These are phyloP conservation scores for Psilopsiagon aymara DNA, from an alignment of 2,113 vertebrate species.

Conservation along the genomic window DNA sequence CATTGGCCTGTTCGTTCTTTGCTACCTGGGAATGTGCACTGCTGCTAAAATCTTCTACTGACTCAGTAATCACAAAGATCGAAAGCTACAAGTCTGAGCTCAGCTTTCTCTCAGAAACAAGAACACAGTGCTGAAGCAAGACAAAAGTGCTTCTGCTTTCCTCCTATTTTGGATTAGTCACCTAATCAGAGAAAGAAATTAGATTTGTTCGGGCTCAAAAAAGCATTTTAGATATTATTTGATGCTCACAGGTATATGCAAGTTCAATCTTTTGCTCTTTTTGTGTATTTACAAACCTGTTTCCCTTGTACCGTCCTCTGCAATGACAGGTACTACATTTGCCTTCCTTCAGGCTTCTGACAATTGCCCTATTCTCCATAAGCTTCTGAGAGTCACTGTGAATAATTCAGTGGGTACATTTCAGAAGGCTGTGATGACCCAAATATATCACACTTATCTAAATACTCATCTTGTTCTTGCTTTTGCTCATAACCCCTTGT, in stretches of 20 bases:
- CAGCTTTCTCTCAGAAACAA: not conserved
- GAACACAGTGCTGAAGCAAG: rapidly evolving
- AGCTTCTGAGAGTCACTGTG: not conserved
- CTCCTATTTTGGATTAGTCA: not conserved
- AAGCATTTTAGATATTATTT: not conserved
- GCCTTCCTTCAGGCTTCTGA: not conserved
- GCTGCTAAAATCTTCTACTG: not conserved
- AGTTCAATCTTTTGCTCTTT: not conserved
- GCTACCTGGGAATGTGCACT: not conserved
- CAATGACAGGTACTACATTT: not conserved
- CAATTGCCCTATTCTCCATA: not conserved
- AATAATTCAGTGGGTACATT: conserved; percentile 30
- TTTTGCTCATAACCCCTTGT: conserved; percentile 9
- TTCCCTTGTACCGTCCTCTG: not conserved
- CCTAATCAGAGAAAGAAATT: not conserved
- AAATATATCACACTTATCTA: conserved; percentile 62
- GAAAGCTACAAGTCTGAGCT: not conserved
- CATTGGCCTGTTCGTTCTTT: not conserved
- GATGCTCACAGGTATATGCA: not conserved
- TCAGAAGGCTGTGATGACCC: conserved; percentile 28
- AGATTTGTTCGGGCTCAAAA: not conserved
- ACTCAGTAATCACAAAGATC: not conserved
- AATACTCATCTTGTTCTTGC: conserved; percentile 61
- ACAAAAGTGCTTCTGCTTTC: not conserved
- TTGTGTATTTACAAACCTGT: not conserved